Percentiles rank a stretch among this genome's conserved stretches.
Conservation (phyloP, 1,140 invertebrate genomes). For the Plutomurus gul region DNA sequence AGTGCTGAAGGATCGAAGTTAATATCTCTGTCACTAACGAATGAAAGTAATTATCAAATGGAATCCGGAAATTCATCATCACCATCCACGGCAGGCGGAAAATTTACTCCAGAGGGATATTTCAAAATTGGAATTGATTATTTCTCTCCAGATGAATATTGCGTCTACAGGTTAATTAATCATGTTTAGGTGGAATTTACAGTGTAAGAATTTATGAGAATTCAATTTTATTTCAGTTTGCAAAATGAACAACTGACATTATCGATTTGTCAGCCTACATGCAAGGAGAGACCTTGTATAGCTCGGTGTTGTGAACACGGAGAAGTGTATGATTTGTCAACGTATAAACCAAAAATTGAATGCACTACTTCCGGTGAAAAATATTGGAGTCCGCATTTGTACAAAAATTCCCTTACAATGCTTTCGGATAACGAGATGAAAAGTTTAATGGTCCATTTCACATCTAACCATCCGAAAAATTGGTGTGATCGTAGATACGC, state of each 20-base stretch:
- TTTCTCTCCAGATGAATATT: constrained; percentile 35
- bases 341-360: not conserved
- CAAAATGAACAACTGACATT: not conserved
- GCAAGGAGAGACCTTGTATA: constrained; percentile 11
- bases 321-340: constrained; percentile 27
- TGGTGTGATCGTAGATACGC: not conserved
- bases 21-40: not conserved
- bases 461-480: not conserved
- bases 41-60: not conserved
- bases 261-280: not conserved
- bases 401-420: not conserved
- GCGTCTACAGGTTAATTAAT: not conserved
- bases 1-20: not conserved
- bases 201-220: not conserved
- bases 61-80: not conserved
- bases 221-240: not conserved
- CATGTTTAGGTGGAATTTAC: not conserved
- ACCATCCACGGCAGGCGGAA: not conserved
- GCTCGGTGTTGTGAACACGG: constrained; percentile 28
- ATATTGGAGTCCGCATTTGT: not conserved
- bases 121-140: constrained; percentile 19
- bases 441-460: not conserved
- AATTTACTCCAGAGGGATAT: constrained; percentile 18
- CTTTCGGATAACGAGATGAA: not conserved
- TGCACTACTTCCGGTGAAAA: not conserved